Evolutionary conservation across 2,113 vertebrate species (phyloP), one percentile per base, ranked within the genome.

Genomic region (Zapus hudsonius): DNA sequence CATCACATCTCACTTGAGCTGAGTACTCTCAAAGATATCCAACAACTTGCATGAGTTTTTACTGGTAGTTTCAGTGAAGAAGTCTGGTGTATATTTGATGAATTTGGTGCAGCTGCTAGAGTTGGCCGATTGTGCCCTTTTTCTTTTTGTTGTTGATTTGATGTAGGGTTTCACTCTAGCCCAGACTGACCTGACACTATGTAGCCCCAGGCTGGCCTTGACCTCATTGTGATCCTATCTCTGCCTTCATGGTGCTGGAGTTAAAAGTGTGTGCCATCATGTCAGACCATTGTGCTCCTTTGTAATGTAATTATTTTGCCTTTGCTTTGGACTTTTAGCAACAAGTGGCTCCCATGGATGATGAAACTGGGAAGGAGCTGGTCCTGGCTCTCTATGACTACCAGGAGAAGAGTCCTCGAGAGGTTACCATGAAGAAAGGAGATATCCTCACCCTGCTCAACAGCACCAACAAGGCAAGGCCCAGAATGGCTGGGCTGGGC

Each of bases 271-370:
- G 52, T 12, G 52, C 52, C 52, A 52, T 15, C 52, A 52, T 12
- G 52, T 15, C 47, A 7, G 47, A 12, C 47, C 52, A n/a, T n/a
- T 52, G 52, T 10, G 11, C 52, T 15, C 16, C 16, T 52, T 20
- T 29, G 13, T 25, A 17, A 64, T 61, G 4, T 63, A 44, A 59
- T 55, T 0, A 2, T 38, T 70, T 55, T 67, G 36, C 38, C 59
- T 12, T 33, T 95, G 6, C 12, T 92, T 67, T 70, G 95, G 74
- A 27, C 40, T 57, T 40, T 87, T 96, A 99, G 99, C 99, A 99
- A 99, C 99, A 99, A 99, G 99, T 99, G 93, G 99, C 99, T n/a
- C 99, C 99, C 27, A 99, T 99, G 16, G 99, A 99, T 87, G 99
- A 99, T 27, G 99, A 99, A 97, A 99, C 99, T 0, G 99, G 99